Conservation (phyloP, 2,113 vertebrate species). For the Megatriorchis doriae region DNA sequence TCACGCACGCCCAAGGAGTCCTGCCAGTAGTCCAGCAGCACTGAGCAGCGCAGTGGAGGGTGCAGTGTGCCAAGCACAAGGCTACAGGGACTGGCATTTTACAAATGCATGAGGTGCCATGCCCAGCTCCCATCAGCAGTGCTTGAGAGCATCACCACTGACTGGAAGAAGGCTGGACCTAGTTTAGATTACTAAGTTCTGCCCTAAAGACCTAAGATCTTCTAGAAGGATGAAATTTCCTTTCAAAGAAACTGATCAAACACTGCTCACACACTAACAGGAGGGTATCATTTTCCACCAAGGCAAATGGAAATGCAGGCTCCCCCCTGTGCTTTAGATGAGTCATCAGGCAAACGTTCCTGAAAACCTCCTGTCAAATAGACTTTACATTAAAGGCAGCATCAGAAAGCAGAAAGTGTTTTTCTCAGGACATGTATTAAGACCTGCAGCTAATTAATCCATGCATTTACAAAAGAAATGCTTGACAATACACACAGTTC, state of each 20-base stretch:
- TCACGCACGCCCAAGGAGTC: neutral
- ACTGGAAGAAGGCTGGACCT: neutral
- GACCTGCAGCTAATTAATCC: conserved; percentile 31
- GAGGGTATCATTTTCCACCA: neutral
- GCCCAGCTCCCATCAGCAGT: neutral
- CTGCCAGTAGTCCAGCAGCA: neutral
- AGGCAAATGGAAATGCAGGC: neutral
- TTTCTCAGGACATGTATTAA: neutral
- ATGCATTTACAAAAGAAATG: neutral
- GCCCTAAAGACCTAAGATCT: neutral
- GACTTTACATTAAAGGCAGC: neutral
- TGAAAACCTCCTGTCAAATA: conserved; percentile 7
- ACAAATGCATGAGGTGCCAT: too few species aligned
- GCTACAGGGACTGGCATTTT: neutral
- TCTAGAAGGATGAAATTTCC: neutral
- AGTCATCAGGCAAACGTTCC: neutral
- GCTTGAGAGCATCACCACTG: neutral
- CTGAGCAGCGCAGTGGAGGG: neutral
- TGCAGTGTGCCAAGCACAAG: too few species aligned
- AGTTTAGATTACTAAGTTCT: neutral
- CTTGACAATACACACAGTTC: neutral
- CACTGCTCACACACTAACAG: neutral
- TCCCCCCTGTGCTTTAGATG: neutral
- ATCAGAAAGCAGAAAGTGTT: neutral
- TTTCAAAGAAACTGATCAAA: neutral